Evolutionary conservation across 2,888 invertebrate species (phyloP).

Genomic region (Nomada flava): DNA sequence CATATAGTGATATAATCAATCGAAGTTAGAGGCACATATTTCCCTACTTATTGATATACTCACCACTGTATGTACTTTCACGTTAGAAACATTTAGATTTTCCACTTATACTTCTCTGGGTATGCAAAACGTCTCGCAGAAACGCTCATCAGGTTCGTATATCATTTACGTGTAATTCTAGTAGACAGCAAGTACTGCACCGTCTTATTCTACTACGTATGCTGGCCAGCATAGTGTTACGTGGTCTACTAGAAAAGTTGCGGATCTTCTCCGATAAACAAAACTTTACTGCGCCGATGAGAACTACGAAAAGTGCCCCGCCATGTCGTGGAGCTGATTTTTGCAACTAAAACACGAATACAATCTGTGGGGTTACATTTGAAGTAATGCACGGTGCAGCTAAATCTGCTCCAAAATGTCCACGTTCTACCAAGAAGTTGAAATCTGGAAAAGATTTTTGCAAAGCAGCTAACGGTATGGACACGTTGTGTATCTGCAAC

Average conservation of each 20-base stretch:
- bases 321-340: not conserved
- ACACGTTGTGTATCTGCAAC: slow-evolving; percentile 6
- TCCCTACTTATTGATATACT: too few species aligned
- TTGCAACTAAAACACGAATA: too few species aligned
- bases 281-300: not conserved
- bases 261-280: slow-evolving; percentile 20
- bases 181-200: slow-evolving; percentile 45
- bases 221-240: slow-evolving; percentile 22
- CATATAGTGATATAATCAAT: too few species aligned
- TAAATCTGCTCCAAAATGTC: too few species aligned
- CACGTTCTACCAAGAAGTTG: too few species aligned
- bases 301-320: not conserved
- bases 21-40: too few species aligned
- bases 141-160: slow-evolving; percentile 48
- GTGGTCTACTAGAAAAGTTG: slow-evolving; percentile 21
- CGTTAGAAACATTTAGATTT: slow-evolving; percentile 18
- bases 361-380: too few species aligned
- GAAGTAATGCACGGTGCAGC: too few species aligned
- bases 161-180: slow-evolving; percentile 60
- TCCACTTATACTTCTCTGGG: slow-evolving; percentile 6
- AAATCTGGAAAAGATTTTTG: not conserved
- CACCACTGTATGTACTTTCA: not conserved
- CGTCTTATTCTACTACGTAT: slow-evolving; percentile 46
- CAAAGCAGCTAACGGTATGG: not conserved
- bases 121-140: slow-evolving; percentile 43